Percentiles rank a stretch among this genome's conserved stretches.
These are phyloP conservation scores for Tapirus terrestris DNA, from an alignment of 2,113 vertebrate species.

Conservation along the genomic window DNA sequence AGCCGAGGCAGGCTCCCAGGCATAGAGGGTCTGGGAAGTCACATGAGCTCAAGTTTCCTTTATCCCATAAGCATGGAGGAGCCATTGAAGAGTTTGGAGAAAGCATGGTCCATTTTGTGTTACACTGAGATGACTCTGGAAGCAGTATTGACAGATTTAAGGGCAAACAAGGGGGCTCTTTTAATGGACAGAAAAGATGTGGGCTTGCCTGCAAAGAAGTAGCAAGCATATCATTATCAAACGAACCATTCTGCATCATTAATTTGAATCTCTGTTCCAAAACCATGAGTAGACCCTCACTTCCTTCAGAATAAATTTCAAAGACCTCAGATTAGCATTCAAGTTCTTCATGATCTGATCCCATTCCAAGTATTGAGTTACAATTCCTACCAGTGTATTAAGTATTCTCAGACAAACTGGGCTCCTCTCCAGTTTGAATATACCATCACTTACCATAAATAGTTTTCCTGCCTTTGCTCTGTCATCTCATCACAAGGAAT, in stretches of 20 bases:
- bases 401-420: not conserved
- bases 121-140: not conserved
- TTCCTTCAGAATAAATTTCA: conserved; percentile 18
- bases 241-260: not conserved
- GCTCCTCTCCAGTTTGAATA: not conserved
- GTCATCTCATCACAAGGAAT: not conserved
- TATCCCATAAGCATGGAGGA: not conserved
- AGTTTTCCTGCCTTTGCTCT: not conserved
- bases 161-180: not conserved
- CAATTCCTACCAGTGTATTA: not conserved
- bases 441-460: not conserved
- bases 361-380: not conserved
- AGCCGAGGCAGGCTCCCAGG: not conserved
- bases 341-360: not conserved
- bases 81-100: not conserved
- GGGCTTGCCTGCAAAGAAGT: not conserved
- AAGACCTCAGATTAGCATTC: not conserved
- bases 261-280: not conserved
- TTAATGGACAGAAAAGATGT: not conserved
- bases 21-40: not conserved
- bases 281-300: not conserved
- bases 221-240: not conserved
- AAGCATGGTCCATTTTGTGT: not conserved
- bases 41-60: not conserved
- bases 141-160: not conserved